Percentiles rank a stretch among this genome's conserved stretches.
phyloP scores from a whole-genome alignment of 2,797 vertebrate species.

The Myiotriccus ornatus region DNA sequence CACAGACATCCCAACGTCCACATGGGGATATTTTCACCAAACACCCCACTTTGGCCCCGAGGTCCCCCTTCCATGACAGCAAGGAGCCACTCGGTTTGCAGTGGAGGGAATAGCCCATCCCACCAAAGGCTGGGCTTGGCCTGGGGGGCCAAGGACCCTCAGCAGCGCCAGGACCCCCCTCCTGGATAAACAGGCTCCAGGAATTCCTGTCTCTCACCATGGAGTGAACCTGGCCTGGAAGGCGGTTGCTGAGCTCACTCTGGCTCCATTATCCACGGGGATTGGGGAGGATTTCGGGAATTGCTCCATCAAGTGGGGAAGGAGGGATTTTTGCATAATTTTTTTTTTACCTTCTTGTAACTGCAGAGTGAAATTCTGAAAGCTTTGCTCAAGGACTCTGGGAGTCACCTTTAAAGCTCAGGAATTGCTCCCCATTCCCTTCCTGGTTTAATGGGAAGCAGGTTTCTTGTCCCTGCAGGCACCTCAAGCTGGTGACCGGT shows the following conservation, averaged over 20 bases:
- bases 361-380: not conserved
- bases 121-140: not conserved
- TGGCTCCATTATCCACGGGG: not conserved
- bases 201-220: not conserved
- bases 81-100: not conserved
- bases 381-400: not conserved
- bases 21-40: not conserved
- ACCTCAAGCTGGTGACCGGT: not conserved
- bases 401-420: not conserved
- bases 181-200: not conserved
- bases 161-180: not conserved
- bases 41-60: not conserved
- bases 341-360: not conserved
- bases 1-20: not conserved
- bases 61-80: not conserved
- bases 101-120: not conserved
- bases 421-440: not conserved
- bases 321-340: not conserved
- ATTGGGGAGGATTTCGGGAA: not conserved
- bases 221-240: not conserved
- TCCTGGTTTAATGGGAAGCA: slow-evolving; percentile 8
- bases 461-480: not conserved
- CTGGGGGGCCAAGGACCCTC: not conserved
- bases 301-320: not conserved
- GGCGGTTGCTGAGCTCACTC: not conserved